These are phyloP conservation scores for Drosophila mayaguana DNA, from an alignment of 2,888 invertebrate genomes.

Conservation along the genomic window DNA sequence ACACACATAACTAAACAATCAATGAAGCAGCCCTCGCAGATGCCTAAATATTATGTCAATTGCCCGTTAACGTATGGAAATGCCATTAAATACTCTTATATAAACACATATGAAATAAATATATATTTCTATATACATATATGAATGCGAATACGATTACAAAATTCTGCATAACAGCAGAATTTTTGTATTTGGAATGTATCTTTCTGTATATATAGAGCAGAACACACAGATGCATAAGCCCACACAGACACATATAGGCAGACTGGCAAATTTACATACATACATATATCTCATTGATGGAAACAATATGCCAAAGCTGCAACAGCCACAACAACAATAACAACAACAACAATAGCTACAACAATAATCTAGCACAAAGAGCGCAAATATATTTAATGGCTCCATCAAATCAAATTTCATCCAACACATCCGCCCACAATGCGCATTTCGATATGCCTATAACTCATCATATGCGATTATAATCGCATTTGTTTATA, in stretches of 20 bases:
- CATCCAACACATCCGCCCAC: slow-evolving; percentile 59
- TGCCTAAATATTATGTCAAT: slow-evolving; percentile 15
- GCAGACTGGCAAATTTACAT: not conserved
- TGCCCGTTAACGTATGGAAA: slow-evolving; percentile 32
- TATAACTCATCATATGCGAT: slow-evolving; percentile 34
- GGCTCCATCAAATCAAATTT: slow-evolving; percentile 64
- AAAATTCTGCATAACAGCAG: slow-evolving; percentile 46
- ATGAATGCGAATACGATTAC: slow-evolving; percentile 13
- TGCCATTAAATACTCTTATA: slow-evolving; percentile 9
- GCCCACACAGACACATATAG: not conserved
- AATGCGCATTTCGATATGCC: slow-evolving; percentile 28
- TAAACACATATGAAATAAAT: not conserved
- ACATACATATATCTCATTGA: slow-evolving; percentile 32
- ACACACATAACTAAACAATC: not conserved
- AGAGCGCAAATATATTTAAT: slow-evolving; percentile 55
- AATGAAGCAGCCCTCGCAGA: slow-evolving; percentile 4
- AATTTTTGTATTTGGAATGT: slow-evolving; percentile 26
- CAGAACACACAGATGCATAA: slow-evolving; percentile 19
- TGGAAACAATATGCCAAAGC: slow-evolving; percentile 53
- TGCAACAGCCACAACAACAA: slow-evolving; percentile 42
- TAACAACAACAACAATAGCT: slow-evolving; percentile 3
- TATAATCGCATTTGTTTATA: slow-evolving; percentile 31
- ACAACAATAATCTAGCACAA: slow-evolving; percentile 32
- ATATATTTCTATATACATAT: no score
- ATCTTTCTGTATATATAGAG: slow-evolving; percentile 35